Conservation (phyloP, 2,113 vertebrate genomes). For the Mastomys coucha region DNA sequence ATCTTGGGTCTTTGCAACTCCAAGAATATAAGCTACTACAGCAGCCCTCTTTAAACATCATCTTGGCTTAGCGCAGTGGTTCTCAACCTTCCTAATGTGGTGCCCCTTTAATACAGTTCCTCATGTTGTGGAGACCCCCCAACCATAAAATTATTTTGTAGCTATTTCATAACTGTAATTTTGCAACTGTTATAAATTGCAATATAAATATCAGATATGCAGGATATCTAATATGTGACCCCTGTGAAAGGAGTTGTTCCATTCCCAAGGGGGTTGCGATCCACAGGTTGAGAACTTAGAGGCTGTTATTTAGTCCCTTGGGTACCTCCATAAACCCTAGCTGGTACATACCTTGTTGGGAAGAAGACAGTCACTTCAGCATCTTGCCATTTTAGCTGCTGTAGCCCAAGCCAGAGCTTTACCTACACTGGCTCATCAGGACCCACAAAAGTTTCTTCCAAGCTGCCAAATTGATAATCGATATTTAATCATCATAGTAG, state of each 20-base stretch:
- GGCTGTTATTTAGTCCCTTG: neutral
- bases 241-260: neutral
- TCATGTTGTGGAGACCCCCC: neutral
- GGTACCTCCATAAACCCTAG: neutral
- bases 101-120: neutral
- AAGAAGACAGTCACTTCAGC: neutral
- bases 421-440: neutral
- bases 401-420: neutral
- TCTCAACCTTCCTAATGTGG: neutral
- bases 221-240: neutral
- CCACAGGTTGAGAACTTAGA: neutral
- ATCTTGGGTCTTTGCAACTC: neutral
- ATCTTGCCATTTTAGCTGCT: neutral
- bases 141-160: neutral
- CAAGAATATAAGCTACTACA: neutral
- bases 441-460: neutral
- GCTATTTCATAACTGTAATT: neutral
- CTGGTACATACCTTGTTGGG: neutral
- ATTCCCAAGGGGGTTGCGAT: neutral
- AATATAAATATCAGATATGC: neutral
- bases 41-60: neutral
- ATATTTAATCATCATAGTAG: neutral
- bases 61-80: neutral
- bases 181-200: neutral
- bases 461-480: neutral